Base-by-base conservation (phyloP, 2,113 vertebrate species). In the Aegotheles bennettii region DNA sequence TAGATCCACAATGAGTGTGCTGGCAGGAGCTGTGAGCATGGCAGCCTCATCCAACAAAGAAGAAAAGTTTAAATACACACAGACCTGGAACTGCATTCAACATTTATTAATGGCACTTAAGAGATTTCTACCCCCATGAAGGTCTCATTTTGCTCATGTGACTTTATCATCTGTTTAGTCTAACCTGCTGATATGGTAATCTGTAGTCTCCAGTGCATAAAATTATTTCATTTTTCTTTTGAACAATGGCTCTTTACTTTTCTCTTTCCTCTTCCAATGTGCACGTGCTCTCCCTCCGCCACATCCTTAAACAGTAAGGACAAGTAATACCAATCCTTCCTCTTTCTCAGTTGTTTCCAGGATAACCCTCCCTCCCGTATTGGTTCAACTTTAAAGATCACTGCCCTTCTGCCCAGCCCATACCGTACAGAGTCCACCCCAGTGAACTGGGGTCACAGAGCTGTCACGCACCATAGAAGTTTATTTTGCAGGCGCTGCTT, bases 181-280 rank as follows among this genome's bases (percentile, higher is more conserved):
- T 68, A 80, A 82, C 73, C 56, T 87, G 70, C 51, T 67, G 76
- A 88, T 65, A 53, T 0, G 19, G 48, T 70, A 67, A 89, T 40
- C 26, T 78, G 54, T n/a, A 28, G 48, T 43, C n/a, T 56, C 43
- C 0, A 0, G 28, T 0, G 1, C 65, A 68, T 50, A 70, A 73
- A 85, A 80, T 38, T 0, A 50, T 48, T 89, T 56, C 2, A 54
- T 83, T 87, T 88, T 64, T 64, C 45, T 78, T 67, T 43, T 67
- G 43, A 83, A 82, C 0, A 0, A 9, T 43, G 42, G 35, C 51
- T 69, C 9, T 83, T 85, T 12, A 77, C 20, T 91, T 57, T 70
- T 77, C 36, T 65, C 21, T 80, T 23, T 23, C 7, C 3, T 60
- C 33, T 71, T 76, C 42, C 38, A 50, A 5, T 18, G 16, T 28